phyloP scores from a whole-genome alignment of 23 tunicate species.

The Styela clava region DNA sequence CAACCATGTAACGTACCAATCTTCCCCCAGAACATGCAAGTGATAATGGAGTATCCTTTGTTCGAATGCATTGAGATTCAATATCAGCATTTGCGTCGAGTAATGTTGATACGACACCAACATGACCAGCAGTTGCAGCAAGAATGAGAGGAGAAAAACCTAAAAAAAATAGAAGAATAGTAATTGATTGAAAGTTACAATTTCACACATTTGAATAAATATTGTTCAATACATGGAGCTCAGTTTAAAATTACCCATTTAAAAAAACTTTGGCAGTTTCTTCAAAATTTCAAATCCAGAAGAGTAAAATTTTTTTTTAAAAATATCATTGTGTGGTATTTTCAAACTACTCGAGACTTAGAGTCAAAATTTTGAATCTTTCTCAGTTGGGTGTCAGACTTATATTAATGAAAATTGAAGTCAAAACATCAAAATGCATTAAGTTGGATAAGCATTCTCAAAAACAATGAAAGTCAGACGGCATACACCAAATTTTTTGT shows the following conservation, averaged over 20 bases:
- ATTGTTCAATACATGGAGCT: background rate
- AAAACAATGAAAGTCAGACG: no score
- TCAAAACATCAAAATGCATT: no score
- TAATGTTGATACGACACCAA: conserved; percentile 51
- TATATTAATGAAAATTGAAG: no score
- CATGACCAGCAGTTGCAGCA: conserved; percentile 98
- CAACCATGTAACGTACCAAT: conserved; percentile 30
- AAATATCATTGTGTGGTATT: no score
- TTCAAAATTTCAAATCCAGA: no score
- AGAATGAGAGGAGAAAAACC: conserved; percentile 98
- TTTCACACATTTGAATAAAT: background rate
- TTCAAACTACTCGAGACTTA: no score
- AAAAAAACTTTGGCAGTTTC: background rate
- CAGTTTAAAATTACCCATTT: background rate
- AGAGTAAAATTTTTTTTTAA: no score
- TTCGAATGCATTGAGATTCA: conserved; percentile 94
- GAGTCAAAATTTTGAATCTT: no score
- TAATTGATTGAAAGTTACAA: background rate
- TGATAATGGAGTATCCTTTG: conserved; percentile 98
- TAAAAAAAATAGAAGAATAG: background rate
- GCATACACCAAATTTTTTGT: no score
- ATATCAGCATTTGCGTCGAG: conserved; percentile 89
- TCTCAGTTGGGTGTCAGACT: no score
- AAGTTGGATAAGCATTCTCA: no score
- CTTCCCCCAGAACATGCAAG: conserved; percentile 99